A percentile compares a stretch with the other conserved stretches of the same genome.
phyloP scores from a whole-genome alignment of 1,140 invertebrate species.

The Parapsyche elsis region DNA sequence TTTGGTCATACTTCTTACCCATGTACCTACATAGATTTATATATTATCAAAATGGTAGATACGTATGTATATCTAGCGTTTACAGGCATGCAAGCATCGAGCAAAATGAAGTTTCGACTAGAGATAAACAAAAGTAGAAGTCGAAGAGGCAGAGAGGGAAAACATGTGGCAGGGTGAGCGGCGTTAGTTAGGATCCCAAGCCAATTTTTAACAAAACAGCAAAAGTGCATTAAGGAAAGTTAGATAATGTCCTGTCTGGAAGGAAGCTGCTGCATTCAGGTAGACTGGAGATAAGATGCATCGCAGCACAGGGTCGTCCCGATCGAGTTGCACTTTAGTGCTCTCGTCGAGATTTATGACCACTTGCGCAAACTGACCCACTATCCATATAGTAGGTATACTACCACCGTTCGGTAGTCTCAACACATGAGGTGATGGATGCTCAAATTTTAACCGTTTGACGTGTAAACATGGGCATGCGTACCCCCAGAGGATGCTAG shows the following conservation, averaged over 20 bases:
- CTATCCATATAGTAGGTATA: not conserved
- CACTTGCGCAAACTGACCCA: slow-evolving; percentile 6
- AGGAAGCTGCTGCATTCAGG: slow-evolving; percentile 21
- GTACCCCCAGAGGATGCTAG: not conserved
- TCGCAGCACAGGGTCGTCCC: not conserved
- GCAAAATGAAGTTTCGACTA: too few relatives aligned
- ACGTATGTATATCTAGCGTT: too few relatives aligned
- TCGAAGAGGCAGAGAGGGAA: not conserved
- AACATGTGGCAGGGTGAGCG: not conserved
- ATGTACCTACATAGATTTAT: too few relatives aligned
- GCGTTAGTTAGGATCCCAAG: not conserved
- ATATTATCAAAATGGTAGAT: too few relatives aligned
- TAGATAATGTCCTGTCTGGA: slow-evolving; percentile 28
- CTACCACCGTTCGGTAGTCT: not conserved
- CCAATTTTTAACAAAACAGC: slow-evolving; percentile 48
- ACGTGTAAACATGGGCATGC: too few relatives aligned
- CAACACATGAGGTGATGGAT: too few relatives aligned
- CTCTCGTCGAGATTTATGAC: slow-evolving; percentile 29
- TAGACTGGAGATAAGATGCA: slow-evolving; percentile 33
- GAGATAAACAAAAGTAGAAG: not conserved
- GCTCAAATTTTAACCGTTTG: too few relatives aligned
- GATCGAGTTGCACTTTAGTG: slow-evolving; percentile 40
- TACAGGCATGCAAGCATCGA: too few relatives aligned
- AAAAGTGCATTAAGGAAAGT: slow-evolving; percentile 53
- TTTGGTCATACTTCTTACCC: too few relatives aligned